Conservation (phyloP, 2,888 invertebrate genomes). For the Lepidocyrtinus sp. region DNA sequence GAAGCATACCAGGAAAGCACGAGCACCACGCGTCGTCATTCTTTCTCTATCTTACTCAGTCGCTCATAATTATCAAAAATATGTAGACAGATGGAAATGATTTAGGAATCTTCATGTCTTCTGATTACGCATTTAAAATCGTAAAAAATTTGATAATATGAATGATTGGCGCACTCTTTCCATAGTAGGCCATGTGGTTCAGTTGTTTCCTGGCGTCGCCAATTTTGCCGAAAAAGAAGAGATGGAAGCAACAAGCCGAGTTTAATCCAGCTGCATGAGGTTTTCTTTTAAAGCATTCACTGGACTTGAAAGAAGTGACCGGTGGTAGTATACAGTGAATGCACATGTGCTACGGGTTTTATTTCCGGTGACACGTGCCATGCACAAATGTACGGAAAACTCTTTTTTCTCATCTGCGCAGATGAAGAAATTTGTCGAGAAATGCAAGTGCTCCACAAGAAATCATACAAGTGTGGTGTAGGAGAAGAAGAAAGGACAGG, state of each 20-base stretch:
- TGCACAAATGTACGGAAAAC: constrained; percentile 23
- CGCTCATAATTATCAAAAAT: neutral
- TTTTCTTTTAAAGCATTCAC: neutral
- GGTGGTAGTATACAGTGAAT: neutral
- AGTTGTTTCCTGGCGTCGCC: neutral
- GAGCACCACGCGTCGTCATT: neutral
- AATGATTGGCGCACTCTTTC: neutral
- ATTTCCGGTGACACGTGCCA: constrained; percentile 59
- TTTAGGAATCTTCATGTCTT: neutral
- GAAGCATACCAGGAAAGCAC: neutral
- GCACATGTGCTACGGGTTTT: constrained; percentile 5
- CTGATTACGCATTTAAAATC: neutral
- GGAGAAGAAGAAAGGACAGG: neutral
- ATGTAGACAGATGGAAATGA: neutral
- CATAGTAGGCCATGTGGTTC: neutral
- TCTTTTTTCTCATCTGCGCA: neutral
- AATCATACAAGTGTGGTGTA: constrained; percentile 19
- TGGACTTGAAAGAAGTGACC: neutral
- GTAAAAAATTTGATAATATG: neutral
- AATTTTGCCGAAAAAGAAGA: neutral
- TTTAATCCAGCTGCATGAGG: neutral
- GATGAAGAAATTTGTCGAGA: constrained; percentile 26
- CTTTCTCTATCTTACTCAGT: no score
- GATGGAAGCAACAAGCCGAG: neutral
- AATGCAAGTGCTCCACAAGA: constrained; percentile 35